phyloP scores from a whole-genome alignment of 2,113 vertebrate species.

The Cyrtonyx montezumae region DNA sequence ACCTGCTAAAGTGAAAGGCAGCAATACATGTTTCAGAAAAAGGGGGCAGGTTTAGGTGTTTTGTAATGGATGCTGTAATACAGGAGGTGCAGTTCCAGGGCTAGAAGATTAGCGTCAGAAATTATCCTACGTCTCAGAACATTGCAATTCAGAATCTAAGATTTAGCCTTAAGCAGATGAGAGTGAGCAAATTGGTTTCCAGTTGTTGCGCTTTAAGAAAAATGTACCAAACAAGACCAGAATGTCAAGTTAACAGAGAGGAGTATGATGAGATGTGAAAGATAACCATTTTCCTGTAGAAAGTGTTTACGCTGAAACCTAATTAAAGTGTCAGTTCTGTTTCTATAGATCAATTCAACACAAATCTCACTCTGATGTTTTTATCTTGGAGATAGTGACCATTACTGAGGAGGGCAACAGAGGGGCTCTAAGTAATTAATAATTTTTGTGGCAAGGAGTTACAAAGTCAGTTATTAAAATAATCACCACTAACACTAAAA shows the following conservation, averaged over 20 bases:
- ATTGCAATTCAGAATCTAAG: neutral
- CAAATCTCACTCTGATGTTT: neutral
- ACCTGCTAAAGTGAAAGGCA: neutral
- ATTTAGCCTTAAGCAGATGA: neutral
- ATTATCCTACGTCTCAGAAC: neutral
- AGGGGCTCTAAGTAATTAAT: neutral
- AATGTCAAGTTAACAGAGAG: slow-evolving; percentile 23
- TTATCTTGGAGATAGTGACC: neutral
- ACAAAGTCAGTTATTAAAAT: neutral
- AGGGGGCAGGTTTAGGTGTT: neutral
- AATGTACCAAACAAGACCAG: slow-evolving; percentile 29
- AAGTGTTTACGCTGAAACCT: slow-evolving; percentile 34
- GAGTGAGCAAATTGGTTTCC: neutral
- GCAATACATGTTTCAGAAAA: neutral
- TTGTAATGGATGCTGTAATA: neutral
- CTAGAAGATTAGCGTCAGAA: slow-evolving; percentile 7
- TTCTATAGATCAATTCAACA: slow-evolving; percentile 15
- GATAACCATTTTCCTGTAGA: neutral
- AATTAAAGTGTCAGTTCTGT: slow-evolving; percentile 42
- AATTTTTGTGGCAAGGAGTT: neutral
- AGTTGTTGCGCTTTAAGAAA: neutral
- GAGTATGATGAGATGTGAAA: slow-evolving; percentile 31
- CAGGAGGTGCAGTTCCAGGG: neutral
- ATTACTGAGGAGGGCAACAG: neutral
- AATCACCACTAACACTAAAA: neutral